Conservation (phyloP, 1,140 invertebrate genomes). For the Vollenhovia emeryi region DNA sequence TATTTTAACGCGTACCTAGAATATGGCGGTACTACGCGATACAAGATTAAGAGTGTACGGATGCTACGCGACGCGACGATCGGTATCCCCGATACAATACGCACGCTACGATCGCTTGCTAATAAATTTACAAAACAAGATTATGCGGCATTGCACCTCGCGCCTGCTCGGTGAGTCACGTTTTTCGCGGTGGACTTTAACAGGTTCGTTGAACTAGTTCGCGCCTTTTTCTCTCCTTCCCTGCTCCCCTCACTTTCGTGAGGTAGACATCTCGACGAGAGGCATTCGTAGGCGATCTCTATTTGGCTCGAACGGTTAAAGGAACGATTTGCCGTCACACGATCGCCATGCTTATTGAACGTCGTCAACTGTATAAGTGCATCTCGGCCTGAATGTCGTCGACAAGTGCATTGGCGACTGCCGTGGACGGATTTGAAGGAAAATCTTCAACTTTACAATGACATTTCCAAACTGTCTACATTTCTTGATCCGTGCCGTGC, state of each 20-base stretch:
- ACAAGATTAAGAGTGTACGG: too few species aligned
- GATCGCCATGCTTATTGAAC: not conserved
- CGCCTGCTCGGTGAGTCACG: slow-evolving; percentile 30
- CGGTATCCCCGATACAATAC: not conserved
- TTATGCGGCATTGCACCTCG: slow-evolving; percentile 24
- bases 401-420: not conserved
- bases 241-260: not conserved
- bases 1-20: too few species aligned
- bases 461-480: not conserved
- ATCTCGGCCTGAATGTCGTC: not conserved
- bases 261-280: not conserved
- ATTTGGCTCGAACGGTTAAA: slow-evolving; percentile 8
- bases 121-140: slow-evolving; percentile 49
- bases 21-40: too few species aligned
- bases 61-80: too few species aligned
- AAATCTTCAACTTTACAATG: not conserved
- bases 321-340: not conserved
- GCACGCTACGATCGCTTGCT: not conserved
- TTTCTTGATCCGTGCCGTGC: not conserved
- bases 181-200: not conserved
- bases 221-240: slow-evolving; percentile 6
- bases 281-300: slow-evolving; percentile 2
- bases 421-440: not conserved
- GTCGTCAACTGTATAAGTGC: not conserved
- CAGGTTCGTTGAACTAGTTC: slow-evolving; percentile 44